Evolutionary conservation across 2,113 vertebrate species (phyloP), one percentile per base, ranked within the genome.

Genomic region (Indicator maculatus): DNA sequence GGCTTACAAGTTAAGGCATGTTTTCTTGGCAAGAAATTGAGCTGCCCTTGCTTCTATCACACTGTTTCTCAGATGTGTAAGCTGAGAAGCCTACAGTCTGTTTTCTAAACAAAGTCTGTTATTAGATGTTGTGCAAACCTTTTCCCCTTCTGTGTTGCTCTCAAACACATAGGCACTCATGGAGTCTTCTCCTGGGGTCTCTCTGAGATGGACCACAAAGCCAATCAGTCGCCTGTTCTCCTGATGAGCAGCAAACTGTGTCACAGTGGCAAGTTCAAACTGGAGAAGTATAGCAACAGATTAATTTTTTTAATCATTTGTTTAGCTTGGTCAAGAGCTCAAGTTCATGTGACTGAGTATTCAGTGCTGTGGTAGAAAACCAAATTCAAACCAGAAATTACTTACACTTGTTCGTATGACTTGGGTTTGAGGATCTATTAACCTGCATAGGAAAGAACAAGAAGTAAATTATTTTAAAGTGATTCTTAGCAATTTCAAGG

Each of bases 351-450:
- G 36, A 79, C 67, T 4, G 23, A 84, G 33, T 8, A 53, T 19
- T 72, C 71, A 79, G 10, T 6, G 38, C 58, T 70, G 5, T 18
- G 23, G 64, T 14, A 19, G 10, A 52, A 91, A 76, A 66, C 7
- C 41, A 70, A 18, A 30, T 44, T 55, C 12, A 41, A 87, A 60
- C 21, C 23, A 36, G 15, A 39, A 67, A 55, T 75, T 94, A 99
- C 99, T 99, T 98, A 99, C 99, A 10, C 97, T 98, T 96, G 98
- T 98, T 96, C 98, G 98, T 33, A 98, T 99, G 52, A 99, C 99
- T 97, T 99, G 99, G 38, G 99, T 99, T 94, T 99, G 99, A 87
- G 99, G 99, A 93, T 99, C 99, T 91, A 99, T 99, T 96, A 99
- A 97, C 97, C 99, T 99, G 55, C 53, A 47, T 12, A 21, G 31